These are phyloP conservation scores for Capitella teleta DNA, from an alignment of 1,140 invertebrate species.

Conservation along the genomic window DNA sequence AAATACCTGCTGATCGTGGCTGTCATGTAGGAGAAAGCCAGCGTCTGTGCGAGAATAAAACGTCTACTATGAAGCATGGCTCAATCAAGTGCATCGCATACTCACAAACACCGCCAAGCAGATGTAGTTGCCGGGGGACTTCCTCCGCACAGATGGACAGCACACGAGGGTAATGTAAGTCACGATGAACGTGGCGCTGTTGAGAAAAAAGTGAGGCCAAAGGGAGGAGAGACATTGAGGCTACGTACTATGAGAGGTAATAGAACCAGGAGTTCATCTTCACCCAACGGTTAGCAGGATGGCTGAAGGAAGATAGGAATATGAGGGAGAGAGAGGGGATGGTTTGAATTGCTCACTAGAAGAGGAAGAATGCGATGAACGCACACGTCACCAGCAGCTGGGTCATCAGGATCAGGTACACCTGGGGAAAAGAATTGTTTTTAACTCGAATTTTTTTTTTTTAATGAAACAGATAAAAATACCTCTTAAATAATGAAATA, in stretches of 20 bases:
- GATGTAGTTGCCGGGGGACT: slow-evolving; percentile 45
- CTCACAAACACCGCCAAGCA: slow-evolving; percentile 46
- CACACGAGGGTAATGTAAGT: slow-evolving; percentile 11
- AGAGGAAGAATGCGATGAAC: slow-evolving; percentile 6
- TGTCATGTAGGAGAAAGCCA: slow-evolving; percentile 46
- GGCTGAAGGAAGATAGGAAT: background rate
- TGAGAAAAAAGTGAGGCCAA: too few relatives aligned
- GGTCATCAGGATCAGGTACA: slow-evolving; percentile 9
- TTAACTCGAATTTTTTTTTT: too few relatives aligned
- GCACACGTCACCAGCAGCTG: slow-evolving; percentile 7
- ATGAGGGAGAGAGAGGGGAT: background rate
- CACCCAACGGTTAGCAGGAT: too few relatives aligned
- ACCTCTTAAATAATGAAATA: too few relatives aligned
- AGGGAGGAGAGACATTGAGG: too few relatives aligned
- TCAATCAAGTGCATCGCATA: too few relatives aligned
- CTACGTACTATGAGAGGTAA: too few relatives aligned
- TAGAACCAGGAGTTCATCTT: too few relatives aligned
- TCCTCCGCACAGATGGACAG: slow-evolving; percentile 38
- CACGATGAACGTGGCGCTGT: slow-evolving; percentile 14
- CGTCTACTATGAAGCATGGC: background rate
- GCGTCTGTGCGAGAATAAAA: slow-evolving; percentile 33
- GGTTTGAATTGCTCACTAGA: slow-evolving; percentile 1
- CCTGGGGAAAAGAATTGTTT: slow-evolving; percentile 7
- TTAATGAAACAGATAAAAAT: too few relatives aligned
- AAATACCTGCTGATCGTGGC: slow-evolving; percentile 34